phyloP scores from a whole-genome alignment of 2,797 vertebrate genomes.

The Argya squamiceps region DNA sequence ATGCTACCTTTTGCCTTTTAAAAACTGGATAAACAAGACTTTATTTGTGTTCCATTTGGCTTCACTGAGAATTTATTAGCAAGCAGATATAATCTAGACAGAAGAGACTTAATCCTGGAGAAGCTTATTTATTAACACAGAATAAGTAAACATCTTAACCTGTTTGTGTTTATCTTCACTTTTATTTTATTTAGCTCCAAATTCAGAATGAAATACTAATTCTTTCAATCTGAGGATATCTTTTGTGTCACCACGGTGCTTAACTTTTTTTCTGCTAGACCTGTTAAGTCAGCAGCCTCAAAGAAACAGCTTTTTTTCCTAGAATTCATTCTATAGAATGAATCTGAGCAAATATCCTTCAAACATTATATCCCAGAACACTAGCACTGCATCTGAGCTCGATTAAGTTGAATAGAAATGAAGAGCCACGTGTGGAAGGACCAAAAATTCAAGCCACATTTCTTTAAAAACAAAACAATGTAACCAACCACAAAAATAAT shows the following conservation, averaged over 20 bases:
- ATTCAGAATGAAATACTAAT: neutral
- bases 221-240: neutral
- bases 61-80: neutral
- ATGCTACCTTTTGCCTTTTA: neutral
- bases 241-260: neutral
- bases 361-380: neutral
- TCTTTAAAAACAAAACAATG: neutral
- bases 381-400: neutral
- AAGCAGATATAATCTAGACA: slow-evolving; percentile 6
- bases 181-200: neutral
- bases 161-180: slow-evolving; percentile 1
- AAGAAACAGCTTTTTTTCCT: neutral
- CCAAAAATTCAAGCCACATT: neutral
- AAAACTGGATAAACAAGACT: neutral
- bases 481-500: neutral
- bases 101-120: slow-evolving; percentile 11
- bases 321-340: neutral
- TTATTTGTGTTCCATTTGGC: neutral
- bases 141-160: slow-evolving; percentile 29
- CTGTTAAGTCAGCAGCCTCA: neutral
- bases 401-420: neutral
- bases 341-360: neutral
- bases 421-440: neutral
- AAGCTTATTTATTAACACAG: slow-evolving; percentile 20
- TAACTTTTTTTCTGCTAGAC: neutral